Evolutionary conservation across 64 coral and sea anemone genomes (phyloP).

Genomic region (Montipora foliosa): DNA sequence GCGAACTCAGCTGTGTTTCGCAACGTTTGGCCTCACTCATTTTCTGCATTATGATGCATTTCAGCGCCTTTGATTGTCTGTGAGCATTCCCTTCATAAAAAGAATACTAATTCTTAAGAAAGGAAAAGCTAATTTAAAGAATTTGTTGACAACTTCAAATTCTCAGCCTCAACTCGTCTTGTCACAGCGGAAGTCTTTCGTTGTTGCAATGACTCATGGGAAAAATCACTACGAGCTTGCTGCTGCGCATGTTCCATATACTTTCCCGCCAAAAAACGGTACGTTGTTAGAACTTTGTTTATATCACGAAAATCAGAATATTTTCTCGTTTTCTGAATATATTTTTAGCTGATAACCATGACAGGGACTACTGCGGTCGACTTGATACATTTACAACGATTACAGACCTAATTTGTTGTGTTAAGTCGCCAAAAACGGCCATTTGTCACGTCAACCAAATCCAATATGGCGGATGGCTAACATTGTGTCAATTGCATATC

Average conservation of each 20-base stretch:
- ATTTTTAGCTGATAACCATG: neutral
- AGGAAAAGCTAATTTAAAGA: too few relatives aligned
- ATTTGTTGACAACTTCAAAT: too few relatives aligned
- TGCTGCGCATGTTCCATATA: conserved; percentile 67
- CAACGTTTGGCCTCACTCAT: neutral
- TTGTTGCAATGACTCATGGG: conserved; percentile 14
- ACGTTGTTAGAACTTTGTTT: neutral
- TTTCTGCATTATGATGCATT: neutral
- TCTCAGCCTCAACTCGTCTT: too few relatives aligned
- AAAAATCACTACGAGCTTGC: neutral
- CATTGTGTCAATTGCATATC: conserved; percentile 21
- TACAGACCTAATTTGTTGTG: neutral
- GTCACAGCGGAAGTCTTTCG: neutral
- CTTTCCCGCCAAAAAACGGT: conserved; percentile 76
- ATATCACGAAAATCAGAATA: neutral
- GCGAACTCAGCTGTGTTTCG: neutral
- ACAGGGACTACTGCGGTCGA: neutral
- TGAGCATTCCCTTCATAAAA: neutral
- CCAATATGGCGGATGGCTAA: conserved; percentile 71
- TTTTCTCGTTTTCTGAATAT: neutral
- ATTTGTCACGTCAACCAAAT: conserved; percentile 1
- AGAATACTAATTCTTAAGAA: neutral
- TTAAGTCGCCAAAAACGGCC: neutral
- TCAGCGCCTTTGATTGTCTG: neutral
- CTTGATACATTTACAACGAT: neutral